These are phyloP conservation scores for Zaprionus gabonicus DNA, from an alignment of 1,140 invertebrate genomes.

Conservation along the genomic window DNA sequence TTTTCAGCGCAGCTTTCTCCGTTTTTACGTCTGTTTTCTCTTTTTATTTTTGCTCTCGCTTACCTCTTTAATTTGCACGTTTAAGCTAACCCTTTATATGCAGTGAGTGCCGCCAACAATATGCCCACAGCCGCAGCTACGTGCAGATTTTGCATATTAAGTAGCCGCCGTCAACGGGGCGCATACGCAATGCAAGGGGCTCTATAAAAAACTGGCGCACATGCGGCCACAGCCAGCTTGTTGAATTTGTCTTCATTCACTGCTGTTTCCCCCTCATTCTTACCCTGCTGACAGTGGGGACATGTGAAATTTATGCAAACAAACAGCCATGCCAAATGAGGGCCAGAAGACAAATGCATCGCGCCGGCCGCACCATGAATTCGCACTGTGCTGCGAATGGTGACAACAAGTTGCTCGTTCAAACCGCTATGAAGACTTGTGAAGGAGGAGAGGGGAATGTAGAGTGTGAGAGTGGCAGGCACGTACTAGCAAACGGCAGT, in stretches of 20 bases:
- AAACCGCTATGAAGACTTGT: background rate
- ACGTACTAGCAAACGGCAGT: conserved; percentile 22
- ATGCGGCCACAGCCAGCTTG: conserved; percentile 5
- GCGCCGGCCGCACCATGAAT: conserved; percentile 39
- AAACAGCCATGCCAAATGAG: conserved; percentile 64
- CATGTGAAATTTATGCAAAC: conserved; percentile 65
- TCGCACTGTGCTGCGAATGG: conserved; percentile 26
- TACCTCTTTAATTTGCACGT: background rate
- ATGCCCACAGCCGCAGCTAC: background rate
- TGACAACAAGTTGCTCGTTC: conserved; percentile 61
- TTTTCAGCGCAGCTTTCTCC: background rate
- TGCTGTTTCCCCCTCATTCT: background rate
- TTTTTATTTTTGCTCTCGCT: background rate
- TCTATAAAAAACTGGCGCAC: conserved; percentile 23
- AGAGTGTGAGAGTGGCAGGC: background rate
- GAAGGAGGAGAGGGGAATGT: background rate
- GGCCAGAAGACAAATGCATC: conserved; percentile 47
- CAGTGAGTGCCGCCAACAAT: background rate
- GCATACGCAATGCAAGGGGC: conserved; percentile 30
- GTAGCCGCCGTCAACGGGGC: conserved; percentile 41
- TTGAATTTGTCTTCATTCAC: conserved; percentile 45
- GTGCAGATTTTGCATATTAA: conserved; percentile 56
- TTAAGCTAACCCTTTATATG: conserved; percentile 13
- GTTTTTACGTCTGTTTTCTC: background rate
- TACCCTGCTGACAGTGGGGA: conserved; percentile 1